Evolutionary conservation across 2,888 invertebrate species (phyloP).

Genomic region (Rhyacophila evoluta): DNA sequence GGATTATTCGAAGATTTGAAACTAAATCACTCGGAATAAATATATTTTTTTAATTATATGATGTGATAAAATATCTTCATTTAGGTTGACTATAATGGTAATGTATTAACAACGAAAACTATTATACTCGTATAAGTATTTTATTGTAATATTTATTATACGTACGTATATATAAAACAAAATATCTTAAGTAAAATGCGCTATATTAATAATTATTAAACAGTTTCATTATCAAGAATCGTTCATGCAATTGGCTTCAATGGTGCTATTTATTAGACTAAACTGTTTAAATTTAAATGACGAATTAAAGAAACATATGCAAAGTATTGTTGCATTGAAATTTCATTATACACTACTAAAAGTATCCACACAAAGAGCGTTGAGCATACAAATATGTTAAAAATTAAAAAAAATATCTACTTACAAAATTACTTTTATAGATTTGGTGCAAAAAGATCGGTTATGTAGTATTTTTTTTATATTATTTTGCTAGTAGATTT

Average conservation of each 20-base stretch:
- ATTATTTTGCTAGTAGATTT: background rate
- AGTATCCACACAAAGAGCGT: background rate
- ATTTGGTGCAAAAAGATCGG: background rate
- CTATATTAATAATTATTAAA: background rate
- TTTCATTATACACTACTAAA: background rate
- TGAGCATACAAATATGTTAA: background rate
- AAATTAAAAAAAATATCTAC: background rate
- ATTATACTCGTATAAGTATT: background rate
- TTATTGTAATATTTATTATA: background rate
- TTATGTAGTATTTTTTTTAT: background rate
- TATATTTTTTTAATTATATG: background rate
- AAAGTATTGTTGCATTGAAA: background rate
- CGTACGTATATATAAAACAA: background rate
- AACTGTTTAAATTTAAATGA: background rate
- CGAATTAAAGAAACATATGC: background rate
- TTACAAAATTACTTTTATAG: background rate
- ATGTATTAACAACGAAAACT: background rate
- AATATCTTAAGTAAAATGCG: background rate
- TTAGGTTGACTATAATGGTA: background rate
- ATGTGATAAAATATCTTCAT: background rate
- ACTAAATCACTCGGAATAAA: background rate
- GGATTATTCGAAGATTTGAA: background rate
- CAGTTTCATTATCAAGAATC: background rate
- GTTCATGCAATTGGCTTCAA: conserved; percentile 1
- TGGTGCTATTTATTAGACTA: background rate